A percentile compares a stretch with the other conserved stretches of the same genome.
phyloP scores from a whole-genome alignment of 2,797 vertebrate species.

The Tapirus indicus region DNA sequence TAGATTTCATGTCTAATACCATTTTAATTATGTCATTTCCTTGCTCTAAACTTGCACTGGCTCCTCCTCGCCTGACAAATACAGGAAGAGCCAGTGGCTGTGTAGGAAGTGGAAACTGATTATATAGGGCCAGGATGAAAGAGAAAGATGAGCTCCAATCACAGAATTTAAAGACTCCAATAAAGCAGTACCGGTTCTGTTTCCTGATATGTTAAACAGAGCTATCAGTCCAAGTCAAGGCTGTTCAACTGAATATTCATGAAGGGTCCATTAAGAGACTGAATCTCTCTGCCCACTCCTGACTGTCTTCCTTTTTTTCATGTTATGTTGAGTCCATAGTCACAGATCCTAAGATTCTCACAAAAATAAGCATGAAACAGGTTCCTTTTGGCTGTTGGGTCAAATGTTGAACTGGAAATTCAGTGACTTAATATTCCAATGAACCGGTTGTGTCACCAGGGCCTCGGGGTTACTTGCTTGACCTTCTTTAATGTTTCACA shows the following conservation, averaged over 20 bases:
- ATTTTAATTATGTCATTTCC: conserved; percentile 69
- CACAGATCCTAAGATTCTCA: neutral
- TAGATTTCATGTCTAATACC: conserved; percentile 25
- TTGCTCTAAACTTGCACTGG: conserved; percentile 32
- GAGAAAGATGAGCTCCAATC: neutral
- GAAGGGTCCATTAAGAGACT: neutral
- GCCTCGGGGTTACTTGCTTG: neutral
- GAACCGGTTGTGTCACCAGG: neutral
- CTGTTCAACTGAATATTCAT: neutral
- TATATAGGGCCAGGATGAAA: conserved; percentile 8
- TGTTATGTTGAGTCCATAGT: neutral
- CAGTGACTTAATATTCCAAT: neutral
- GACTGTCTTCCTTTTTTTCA: neutral
- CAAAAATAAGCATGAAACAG: neutral
- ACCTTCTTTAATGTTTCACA: conserved; percentile 4
- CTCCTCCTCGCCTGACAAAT: conserved; percentile 60
- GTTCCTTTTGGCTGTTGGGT: neutral
- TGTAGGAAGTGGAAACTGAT: conserved; percentile 43
- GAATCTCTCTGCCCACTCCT: neutral
- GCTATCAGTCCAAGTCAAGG: neutral
- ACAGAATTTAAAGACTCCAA: neutral
- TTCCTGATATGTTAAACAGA: neutral
- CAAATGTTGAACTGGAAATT: neutral
- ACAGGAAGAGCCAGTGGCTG: conserved; percentile 41
- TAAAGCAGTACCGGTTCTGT: neutral